Conservation (phyloP, 2,113 vertebrate genomes). For the Psophia crepitans region DNA sequence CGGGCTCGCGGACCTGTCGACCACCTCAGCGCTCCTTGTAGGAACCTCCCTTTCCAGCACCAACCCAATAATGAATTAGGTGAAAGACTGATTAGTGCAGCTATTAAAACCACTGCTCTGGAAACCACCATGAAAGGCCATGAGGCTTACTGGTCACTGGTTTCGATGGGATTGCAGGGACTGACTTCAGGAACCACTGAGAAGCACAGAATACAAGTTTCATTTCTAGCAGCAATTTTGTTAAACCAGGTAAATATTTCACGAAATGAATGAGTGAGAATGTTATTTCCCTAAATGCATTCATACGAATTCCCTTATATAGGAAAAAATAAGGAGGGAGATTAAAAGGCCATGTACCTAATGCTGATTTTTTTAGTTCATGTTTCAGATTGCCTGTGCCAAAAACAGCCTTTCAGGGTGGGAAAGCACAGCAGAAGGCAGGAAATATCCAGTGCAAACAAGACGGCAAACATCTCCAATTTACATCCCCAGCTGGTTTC, state of each 20-base stretch:
- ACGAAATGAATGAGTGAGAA: background rate
- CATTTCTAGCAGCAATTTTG: background rate
- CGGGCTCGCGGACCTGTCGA: fast-evolving
- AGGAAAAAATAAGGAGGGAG: background rate
- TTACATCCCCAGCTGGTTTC: slow-evolving; percentile 47
- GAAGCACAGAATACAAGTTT: background rate
- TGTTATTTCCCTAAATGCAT: background rate
- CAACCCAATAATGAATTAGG: background rate
- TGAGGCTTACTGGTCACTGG: background rate
- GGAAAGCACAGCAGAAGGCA: slow-evolving; percentile 32
- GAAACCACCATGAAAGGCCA: background rate
- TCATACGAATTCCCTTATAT: background rate
- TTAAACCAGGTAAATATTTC: background rate
- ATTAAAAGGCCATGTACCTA: background rate
- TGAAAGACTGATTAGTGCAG: background rate
- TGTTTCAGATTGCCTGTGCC: background rate
- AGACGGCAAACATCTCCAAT: background rate
- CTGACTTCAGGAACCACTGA: background rate
- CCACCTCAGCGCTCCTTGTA: fast-evolving
- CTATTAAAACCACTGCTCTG: background rate
- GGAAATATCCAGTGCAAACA: slow-evolving; percentile 35
- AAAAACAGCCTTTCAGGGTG: background rate
- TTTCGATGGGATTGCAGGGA: background rate
- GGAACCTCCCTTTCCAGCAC: background rate
- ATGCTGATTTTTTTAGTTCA: background rate